phyloP scores from a whole-genome alignment of 23 tunicate species.

The Phallusia fumigata region DNA sequence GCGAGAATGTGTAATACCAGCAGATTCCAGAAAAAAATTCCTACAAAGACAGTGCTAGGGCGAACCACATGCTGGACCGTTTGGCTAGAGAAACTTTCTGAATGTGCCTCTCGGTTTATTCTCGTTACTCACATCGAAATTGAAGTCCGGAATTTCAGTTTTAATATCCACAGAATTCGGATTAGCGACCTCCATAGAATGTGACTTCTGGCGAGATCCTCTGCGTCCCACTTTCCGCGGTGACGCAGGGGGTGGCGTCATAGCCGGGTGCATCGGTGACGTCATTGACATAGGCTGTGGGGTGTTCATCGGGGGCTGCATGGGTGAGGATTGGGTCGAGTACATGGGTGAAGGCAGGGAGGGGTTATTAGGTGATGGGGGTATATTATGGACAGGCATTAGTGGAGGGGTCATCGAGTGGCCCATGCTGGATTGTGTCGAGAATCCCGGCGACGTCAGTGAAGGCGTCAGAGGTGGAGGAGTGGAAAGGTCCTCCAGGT shows the following conservation, averaged over 20 bases:
- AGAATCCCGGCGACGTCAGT: slow-evolving; percentile 29
- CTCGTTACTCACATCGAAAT: slow-evolving; percentile 11
- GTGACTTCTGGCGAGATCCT: slow-evolving; percentile 63
- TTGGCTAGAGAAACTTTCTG: no score
- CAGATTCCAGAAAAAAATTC: no score
- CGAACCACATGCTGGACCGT: no score
- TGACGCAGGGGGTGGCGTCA: slow-evolving; percentile 56
- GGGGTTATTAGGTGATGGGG: slow-evolving; percentile 29
- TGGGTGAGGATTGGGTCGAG: slow-evolving; percentile 34
- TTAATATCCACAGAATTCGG: slow-evolving; percentile 11
- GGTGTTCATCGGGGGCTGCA: slow-evolving; percentile 63
- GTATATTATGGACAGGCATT: slow-evolving; percentile 1
- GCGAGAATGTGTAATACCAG: no score
- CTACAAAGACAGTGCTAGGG: no score
- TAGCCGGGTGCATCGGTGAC: slow-evolving; percentile 46
- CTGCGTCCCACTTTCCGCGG: slow-evolving; percentile 42
- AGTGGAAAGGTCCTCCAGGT: slow-evolving; percentile 33
- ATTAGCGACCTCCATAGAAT: slow-evolving; percentile 38
- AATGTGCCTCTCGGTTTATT: no score
- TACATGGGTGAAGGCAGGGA: slow-evolving; percentile 48
- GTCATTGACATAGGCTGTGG: slow-evolving; percentile 45
- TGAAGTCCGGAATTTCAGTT: neutral
- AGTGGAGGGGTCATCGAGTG: slow-evolving; percentile 43
- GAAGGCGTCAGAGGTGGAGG: slow-evolving; percentile 14
- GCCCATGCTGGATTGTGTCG: neutral